These are phyloP conservation scores for Perdita meconis DNA, from an alignment of 2,888 invertebrate species.

Conservation along the genomic window DNA sequence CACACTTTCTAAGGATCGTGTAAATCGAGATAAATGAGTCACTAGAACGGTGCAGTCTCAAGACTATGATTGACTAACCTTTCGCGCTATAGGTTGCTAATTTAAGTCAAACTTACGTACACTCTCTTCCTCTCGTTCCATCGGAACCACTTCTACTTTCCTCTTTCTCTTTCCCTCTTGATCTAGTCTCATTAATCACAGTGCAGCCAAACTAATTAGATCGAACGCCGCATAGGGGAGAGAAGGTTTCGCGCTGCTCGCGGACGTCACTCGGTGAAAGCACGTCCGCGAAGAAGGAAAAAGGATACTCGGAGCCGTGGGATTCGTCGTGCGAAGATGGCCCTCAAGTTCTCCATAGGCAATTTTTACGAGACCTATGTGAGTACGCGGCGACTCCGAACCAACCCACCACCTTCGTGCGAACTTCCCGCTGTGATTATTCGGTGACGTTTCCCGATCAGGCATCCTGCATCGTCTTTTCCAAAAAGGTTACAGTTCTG, in stretches of 20 bases:
- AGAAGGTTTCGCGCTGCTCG: constrained; percentile 41
- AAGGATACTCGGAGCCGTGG: constrained; percentile 1
- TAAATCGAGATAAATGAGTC: constrained; percentile 78
- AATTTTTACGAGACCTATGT: constrained; percentile 83
- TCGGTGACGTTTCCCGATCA: background rate
- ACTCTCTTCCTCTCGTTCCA: constrained; percentile 60
- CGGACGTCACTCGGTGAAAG: constrained; percentile 50
- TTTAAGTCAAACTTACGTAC: constrained; percentile 77
- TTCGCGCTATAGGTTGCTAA: constrained; percentile 83
- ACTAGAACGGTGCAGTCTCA: constrained; percentile 73
- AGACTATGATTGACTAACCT: constrained; percentile 80
- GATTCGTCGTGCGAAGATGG: constrained; percentile 64
- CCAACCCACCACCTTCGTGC: background rate
- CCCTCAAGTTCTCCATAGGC: constrained; percentile 81
- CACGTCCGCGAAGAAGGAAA: constrained; percentile 28
- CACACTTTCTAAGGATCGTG: constrained; percentile 53
- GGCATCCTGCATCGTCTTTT: constrained; percentile 5
- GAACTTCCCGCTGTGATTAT: constrained; percentile 16
- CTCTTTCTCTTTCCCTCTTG: constrained; percentile 56
- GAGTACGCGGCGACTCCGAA: constrained; percentile 69
- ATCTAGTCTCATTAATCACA: constrained; percentile 80
- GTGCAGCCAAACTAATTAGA: constrained; percentile 77
- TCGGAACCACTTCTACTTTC: constrained; percentile 50
- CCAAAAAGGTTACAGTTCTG: background rate
- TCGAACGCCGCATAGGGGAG: constrained; percentile 66